Conservation (phyloP, 1,140 invertebrate species). For the Tetraneura akinire region DNA sequence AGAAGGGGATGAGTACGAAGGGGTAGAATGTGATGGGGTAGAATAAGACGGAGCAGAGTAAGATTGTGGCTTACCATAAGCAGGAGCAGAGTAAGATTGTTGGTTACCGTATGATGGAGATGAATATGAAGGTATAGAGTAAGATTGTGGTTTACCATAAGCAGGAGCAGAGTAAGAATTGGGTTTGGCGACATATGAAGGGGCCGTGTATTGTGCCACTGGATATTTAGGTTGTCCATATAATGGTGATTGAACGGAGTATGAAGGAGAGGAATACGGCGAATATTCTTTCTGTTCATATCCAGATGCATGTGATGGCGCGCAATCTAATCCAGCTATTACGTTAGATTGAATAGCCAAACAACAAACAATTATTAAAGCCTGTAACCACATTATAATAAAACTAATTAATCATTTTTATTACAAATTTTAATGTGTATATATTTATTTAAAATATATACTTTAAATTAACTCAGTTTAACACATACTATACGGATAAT, state of each 20-base stretch:
- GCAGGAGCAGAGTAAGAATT: constrained; percentile 40
- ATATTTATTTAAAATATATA: no score
- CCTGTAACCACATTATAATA: no score
- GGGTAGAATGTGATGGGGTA: constrained; percentile 53
- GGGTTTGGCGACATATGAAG: neutral
- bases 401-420: no score
- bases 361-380: constrained; percentile 24
- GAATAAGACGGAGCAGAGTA: constrained; percentile 49
- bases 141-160: constrained; percentile 21
- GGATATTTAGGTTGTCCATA: no score
- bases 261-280: constrained; percentile 29
- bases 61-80: neutral
- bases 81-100: neutral
- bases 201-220: no score
- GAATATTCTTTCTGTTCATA: constrained; percentile 49
- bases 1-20: constrained; percentile 50
- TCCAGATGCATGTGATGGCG: neutral
- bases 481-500: no score
- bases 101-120: no score
- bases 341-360: constrained; percentile 28
- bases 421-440: no score
- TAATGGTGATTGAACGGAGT: constrained; percentile 30
- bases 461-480: no score
- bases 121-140: constrained; percentile 34
- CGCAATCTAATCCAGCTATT: constrained; percentile 9